These are phyloP conservation scores for Pipistrellus kuhlii DNA, from an alignment of 2,797 vertebrate genomes.

Conservation along the genomic window DNA sequence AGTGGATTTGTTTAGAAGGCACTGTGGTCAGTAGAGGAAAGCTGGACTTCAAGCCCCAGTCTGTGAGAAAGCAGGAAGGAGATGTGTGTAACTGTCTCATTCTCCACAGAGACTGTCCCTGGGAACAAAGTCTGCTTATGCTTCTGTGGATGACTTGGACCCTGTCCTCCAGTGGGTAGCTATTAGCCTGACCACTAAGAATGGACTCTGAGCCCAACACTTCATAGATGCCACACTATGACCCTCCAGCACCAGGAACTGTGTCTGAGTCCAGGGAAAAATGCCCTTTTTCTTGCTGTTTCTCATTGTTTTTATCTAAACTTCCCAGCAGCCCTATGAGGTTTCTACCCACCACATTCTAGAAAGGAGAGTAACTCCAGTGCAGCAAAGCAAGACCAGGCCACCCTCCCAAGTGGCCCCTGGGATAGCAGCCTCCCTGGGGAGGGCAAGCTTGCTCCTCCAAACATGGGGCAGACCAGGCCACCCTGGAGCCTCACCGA, in stretches of 20 bases:
- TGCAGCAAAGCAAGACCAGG: neutral
- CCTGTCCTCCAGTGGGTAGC: neutral
- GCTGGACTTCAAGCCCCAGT: too few relatives aligned
- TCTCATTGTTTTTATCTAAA: neutral
- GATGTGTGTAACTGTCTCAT: neutral
- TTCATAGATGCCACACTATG: neutral
- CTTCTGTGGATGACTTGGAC: neutral
- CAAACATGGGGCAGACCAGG: neutral
- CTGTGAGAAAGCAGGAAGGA: neutral
- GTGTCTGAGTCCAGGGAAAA: neutral
- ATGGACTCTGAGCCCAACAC: neutral
- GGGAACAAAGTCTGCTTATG: neutral
- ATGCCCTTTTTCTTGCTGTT: neutral
- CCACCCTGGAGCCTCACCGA: neutral
- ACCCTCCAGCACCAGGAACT: neutral
- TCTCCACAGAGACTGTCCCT: neutral
- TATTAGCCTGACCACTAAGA: neutral
- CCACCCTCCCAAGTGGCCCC: neutral
- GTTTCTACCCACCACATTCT: neutral
- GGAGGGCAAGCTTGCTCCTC: fast-evolving
- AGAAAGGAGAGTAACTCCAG: neutral
- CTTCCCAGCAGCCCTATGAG: neutral
- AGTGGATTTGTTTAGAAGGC: neutral
- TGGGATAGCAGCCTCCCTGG: neutral
- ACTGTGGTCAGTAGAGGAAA: neutral